Evolutionary conservation across 2,888 invertebrate genomes (phyloP), one percentile per base, ranked within the genome.

Genomic region (Bombylius discolor): DNA sequence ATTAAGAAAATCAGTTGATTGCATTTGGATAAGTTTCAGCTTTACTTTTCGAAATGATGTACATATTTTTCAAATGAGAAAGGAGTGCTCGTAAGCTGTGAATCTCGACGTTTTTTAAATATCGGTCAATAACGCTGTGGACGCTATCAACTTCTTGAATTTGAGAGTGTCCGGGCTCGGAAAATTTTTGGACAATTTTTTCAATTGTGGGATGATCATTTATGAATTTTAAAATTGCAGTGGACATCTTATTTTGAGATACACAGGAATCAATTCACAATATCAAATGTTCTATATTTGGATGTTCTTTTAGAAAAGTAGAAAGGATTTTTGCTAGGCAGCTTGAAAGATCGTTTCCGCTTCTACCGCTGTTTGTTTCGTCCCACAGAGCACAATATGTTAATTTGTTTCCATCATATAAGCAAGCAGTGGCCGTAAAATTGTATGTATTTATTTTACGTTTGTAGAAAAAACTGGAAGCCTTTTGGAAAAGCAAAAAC

Each of bases 1-100:
- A 46, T 47, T 47, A 9, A 80, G 64, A 55, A 58, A 64, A 62
- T 14, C 9, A 36, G 39, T 34, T 49, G 39, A n/a, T 49, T 49
- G n/a, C 39, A 36, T n/a, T 49, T 49, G 34, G 5, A 49, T 36
- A 31, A 49, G 47, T 47, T 47, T 47, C 31, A 47, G 31, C 9
- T 31, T 31, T 47, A 47, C 47, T 31, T 47, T 47, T 14, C 31
- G 14, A 31, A 31, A 47, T 13, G 14, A 14, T 47, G 31, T 6
- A n/a, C n/a, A n/a, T n/a, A 47, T 14, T 9, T 47, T 47, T 47
- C 31, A 47, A 31, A 34, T 49, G 39, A n/a, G 23, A 23, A 33
- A 49, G 39, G 50, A 59, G 39, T 11, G 48, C 47, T n/a, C 55
- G 14, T n/a, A 57, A 55, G 8, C 47, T 50, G 49, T 46, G 54